Conservation (phyloP, 2,113 vertebrate species). For the Megatriorchis doriae region DNA sequence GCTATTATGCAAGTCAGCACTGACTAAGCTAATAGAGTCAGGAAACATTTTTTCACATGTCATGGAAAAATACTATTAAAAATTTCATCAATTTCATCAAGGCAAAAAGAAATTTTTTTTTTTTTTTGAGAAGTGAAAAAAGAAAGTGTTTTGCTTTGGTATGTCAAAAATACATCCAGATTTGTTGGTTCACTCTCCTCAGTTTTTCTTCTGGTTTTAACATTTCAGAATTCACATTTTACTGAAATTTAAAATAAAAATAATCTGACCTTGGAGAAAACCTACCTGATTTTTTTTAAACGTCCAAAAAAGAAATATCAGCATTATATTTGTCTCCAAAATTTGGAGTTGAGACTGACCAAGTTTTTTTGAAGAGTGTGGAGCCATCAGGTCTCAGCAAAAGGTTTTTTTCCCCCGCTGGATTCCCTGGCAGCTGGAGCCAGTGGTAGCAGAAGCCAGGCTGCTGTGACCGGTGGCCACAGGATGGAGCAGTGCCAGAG, state of each 20-base stretch:
- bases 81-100: neutral
- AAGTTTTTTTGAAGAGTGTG: neutral
- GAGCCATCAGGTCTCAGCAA: neutral
- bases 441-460: neutral
- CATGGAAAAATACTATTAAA: neutral
- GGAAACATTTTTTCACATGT: neutral
- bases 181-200: neutral
- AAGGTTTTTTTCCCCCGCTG: neutral
- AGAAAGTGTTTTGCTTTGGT: neutral
- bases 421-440: neutral
- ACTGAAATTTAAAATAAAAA: neutral
- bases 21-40: neutral
- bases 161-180: neutral
- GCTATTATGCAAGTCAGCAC: neutral
- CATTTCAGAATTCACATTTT: neutral
- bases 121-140: neutral
- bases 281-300: neutral
- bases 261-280: neutral
- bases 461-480: neutral
- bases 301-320: neutral
- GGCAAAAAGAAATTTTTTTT: neutral
- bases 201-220: neutral
- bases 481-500: conserved; percentile 1
- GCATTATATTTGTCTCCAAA: neutral
- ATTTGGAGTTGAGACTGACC: neutral